Evolutionary conservation across 2,113 vertebrate genomes (phyloP), one percentile per base, ranked within the genome.

Genomic region (Peromyscus polionotus): DNA sequence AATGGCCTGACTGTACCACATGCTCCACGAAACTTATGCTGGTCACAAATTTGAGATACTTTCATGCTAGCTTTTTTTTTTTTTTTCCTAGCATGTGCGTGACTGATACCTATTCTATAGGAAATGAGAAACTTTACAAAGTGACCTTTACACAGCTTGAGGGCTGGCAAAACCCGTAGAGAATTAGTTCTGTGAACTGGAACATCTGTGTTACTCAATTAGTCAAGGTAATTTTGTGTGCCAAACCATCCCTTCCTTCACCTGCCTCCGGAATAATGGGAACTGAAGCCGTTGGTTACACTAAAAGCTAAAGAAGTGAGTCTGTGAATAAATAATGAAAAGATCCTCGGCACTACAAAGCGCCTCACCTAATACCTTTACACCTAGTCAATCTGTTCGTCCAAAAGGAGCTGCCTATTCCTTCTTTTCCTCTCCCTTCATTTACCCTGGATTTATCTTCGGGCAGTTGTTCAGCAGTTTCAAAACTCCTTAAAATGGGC

Each of bases 181-280:
- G 77, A 93, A 42, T 72, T 76, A 93, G 92, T 93, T 96, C 80
- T 95, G 61, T 90, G 24, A 75, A 19, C 48, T 57, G 57, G 45
- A 92, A 93, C 12, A 84, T 70, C 57, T 85, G 45, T 57, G 39
- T 51, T 92, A 80, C 77, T 96, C 90, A 39, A 51, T 93, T 92
- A 31, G 39, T 85, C 91, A 85, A 81, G 81, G 48, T 17, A 80
- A 88, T 79, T 96, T 93, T 86, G 67, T 76, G 26, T 77, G 76
- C 36, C 39, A 73, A 65, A 45, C 17, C 48, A 72, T 72, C 36
- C 91, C 88, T 95, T 93, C 77, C 39, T 93, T 77, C 39, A n/a
- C 51, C 83, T 95, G 20, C 19, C 54, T 77, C 33, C 36, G 70
- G 17, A 92, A 22, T 57, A 36, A 89, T 11, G 22, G 54, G 48